Conservation (phyloP, 2,113 vertebrate genomes). For the Syngnathoides biaculeatus region DNA sequence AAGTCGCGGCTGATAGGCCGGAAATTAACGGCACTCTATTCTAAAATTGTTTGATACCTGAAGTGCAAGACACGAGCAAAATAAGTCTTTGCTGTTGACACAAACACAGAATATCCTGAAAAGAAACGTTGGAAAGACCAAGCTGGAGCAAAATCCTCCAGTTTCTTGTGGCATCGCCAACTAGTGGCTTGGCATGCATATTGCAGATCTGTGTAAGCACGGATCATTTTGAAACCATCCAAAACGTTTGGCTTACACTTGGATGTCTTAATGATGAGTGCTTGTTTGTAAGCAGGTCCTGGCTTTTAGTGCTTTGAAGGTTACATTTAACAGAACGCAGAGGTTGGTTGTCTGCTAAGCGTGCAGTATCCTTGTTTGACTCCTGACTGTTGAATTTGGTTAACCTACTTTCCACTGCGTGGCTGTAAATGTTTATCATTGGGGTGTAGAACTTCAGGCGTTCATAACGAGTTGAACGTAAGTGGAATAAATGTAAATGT, state of each 20-base stretch:
- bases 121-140: too few relatives aligned
- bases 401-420: slow-evolving; percentile 33
- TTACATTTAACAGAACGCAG: neutral
- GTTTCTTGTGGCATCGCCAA: neutral
- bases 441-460: slow-evolving; percentile 8
- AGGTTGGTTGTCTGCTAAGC: neutral
- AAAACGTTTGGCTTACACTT: neutral
- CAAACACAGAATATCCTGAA: too few relatives aligned
- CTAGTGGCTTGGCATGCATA: neutral
- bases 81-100: too few relatives aligned
- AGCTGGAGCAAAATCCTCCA: neutral
- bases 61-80: too few relatives aligned
- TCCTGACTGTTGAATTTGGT: slow-evolving; percentile 26
- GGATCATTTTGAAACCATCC: neutral
- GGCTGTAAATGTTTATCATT: neutral
- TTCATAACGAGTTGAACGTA: neutral
- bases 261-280: neutral
- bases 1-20: too few relatives aligned
- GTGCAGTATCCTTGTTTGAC: slow-evolving; percentile 19
- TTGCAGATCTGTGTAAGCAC: neutral
- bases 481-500: neutral
- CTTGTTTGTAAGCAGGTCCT: neutral
- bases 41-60: too few relatives aligned
- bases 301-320: neutral
- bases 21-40: too few relatives aligned